phyloP scores from a whole-genome alignment of 2,888 invertebrate species.

The Eudemis profundana region DNA sequence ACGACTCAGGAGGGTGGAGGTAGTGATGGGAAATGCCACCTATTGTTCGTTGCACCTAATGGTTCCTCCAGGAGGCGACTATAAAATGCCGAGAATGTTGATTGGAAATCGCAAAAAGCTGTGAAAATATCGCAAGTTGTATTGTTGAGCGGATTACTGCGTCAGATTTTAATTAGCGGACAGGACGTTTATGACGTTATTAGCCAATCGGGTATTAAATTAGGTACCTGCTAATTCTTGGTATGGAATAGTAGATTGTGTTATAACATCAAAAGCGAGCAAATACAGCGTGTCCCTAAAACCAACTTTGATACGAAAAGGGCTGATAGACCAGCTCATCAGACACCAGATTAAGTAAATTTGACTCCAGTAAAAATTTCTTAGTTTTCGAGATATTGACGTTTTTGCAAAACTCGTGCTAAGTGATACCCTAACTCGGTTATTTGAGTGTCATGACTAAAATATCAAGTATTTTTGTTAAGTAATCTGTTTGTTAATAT shows the following conservation, averaged over 20 bases:
- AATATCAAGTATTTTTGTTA: too few relatives aligned
- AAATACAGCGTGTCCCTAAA: too few relatives aligned
- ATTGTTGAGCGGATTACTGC: slow-evolving; percentile 26
- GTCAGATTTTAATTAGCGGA: slow-evolving; percentile 27
- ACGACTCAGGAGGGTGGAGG: not conserved
- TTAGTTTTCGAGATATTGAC: too few relatives aligned
- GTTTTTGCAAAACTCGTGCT: too few relatives aligned
- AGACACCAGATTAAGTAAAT: too few relatives aligned
- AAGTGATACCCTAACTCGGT: too few relatives aligned
- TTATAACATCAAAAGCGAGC: too few relatives aligned
- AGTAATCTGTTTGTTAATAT: too few relatives aligned
- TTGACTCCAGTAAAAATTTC: too few relatives aligned
- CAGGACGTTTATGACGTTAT: slow-evolving; percentile 16
- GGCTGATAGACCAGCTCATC: too few relatives aligned
- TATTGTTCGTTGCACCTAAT: slow-evolving; percentile 39
- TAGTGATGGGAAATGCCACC: slow-evolving; percentile 55
- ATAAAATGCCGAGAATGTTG: slow-evolving; percentile 25
- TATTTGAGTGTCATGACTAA: too few relatives aligned
- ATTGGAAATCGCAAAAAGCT: slow-evolving; percentile 28
- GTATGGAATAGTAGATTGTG: slow-evolving; percentile 17
- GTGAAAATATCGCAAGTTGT: slow-evolving; percentile 22
- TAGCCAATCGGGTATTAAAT: slow-evolving; percentile 11
- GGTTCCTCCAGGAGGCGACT: slow-evolving; percentile 31
- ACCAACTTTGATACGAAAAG: too few relatives aligned
- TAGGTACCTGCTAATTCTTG: not conserved